Conservation (phyloP, 2,888 invertebrate genomes). For the Matsumyia berberina region DNA sequence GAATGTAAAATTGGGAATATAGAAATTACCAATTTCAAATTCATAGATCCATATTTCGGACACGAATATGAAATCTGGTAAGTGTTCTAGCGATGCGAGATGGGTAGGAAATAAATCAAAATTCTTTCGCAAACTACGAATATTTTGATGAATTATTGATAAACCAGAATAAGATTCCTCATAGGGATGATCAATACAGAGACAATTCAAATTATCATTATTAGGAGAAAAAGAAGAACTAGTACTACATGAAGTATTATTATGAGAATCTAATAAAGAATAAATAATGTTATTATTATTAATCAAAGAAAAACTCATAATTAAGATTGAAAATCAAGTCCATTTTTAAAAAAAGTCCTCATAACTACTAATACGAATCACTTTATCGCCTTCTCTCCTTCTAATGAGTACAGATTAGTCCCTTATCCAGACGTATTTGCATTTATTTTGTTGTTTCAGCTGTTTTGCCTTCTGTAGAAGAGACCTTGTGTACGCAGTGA, state of each 20-base stretch:
- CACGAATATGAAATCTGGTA: conserved; percentile 19
- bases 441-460: no score
- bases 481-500: not conserved
- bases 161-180: no score
- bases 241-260: not conserved
- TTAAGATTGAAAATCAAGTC: no score
- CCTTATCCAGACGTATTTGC: not conserved
- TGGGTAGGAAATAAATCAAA: conserved; percentile 7
- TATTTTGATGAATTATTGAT: no score
- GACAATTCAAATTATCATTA: not conserved
- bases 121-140: no score
- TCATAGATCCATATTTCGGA: not conserved
- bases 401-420: no score
- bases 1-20: conserved; percentile 14
- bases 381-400: no score
- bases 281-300: no score
- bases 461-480: not conserved
- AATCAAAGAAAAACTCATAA: no score
- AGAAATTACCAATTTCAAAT: not conserved
- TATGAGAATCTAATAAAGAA: not conserved
- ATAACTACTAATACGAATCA: no score
- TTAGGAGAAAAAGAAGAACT: not conserved
- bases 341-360: no score
- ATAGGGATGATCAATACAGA: no score
- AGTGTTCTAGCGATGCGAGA: conserved; percentile 2